Percentiles rank a stretch among this genome's conserved stretches.
These are phyloP conservation scores for Hymenochirus boettgeri DNA, from an alignment of 2,113 vertebrate genomes.

Conservation along the genomic window DNA sequence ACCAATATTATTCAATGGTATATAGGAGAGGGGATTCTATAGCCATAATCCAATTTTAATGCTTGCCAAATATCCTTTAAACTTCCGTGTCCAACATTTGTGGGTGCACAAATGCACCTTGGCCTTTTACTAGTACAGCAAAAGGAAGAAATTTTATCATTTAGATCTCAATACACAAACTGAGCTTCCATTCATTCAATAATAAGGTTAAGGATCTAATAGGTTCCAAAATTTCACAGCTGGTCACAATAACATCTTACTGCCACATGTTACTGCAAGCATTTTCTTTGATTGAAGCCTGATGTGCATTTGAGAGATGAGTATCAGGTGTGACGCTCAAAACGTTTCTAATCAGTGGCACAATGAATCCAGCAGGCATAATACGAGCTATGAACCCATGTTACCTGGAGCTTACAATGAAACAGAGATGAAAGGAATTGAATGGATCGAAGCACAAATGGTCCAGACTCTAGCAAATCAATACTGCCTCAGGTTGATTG, in stretches of 20 bases:
- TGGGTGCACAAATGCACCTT: no score
- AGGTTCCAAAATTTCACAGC: not conserved
- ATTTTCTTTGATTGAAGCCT: not conserved
- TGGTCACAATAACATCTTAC: not conserved
- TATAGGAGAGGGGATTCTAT: no score
- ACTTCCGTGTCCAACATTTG: no score
- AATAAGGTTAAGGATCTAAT: not conserved
- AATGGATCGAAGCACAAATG: conserved; percentile 25
- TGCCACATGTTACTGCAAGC: not conserved
- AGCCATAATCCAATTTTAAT: no score
- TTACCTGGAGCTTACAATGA: conserved; percentile 23
- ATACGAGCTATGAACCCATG: not conserved
- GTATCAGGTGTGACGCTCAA: conserved; percentile 6
- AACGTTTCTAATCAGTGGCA: not conserved
- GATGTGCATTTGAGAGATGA: conserved; percentile 1
- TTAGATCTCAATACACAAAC: no score
- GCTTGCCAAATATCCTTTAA: no score
- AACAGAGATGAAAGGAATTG: conserved; percentile 16
- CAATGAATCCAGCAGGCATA: conserved; percentile 3
- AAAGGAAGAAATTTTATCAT: no score
- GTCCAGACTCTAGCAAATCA: conserved; percentile 26
- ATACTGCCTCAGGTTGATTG: conserved; percentile 30
- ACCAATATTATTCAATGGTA: no score
- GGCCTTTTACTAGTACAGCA: no score
- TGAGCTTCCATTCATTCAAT: conserved; percentile 2